Base-by-base conservation (phyloP, 1,140 invertebrate genomes). In the Lordiphosa mommai region DNA sequence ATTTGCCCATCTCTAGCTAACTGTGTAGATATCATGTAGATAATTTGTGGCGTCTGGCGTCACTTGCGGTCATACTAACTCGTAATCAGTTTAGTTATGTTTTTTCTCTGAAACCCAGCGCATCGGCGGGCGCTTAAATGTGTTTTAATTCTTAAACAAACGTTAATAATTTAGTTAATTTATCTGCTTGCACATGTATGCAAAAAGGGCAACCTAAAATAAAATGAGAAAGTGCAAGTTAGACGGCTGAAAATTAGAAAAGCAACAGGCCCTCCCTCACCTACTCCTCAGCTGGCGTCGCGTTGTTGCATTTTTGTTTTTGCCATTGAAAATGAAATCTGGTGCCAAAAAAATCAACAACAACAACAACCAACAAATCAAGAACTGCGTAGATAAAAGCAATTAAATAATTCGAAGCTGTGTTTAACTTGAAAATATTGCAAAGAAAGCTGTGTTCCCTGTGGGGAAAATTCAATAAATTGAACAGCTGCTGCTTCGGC, bases 381-480 rank as follows among this genome's bases (percentile, higher is more conserved):
- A 65, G 57, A 80, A 69, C 49, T 69, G 69, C 64, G 74, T 73
- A 69, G 60, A 65, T 48, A 65, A 41, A 43, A 29, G 16, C 37
- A 37, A 29, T 58, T 32, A 55, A 74, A 65, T 43, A 50, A 48
- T 49, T 41, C n/a, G 29, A 34, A 47, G 29, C 16, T 20, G 46
- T 13, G 12, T 27, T 27, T 38, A 23, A 34, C 23, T 30, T 40
- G 46, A 32, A 63, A 9, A 12, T 6, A 10, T 10, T 33, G 32
- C 16, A 34, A 49, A 27, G 43, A 41, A 41, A 32, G 10, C 10
- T 17, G n/a, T 7, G 17, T 33, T 58, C 12, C 37, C 17, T 36
- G 36, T 57, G 1, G 59, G 27, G 71, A 80, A 80, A 80, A 80
- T 43, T 66, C 76, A 67, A 80, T 80, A 73, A 33, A 34, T 41